Evolutionary conservation across 2,797 vertebrate genomes (phyloP).

Genomic region (Ficedula albicollis): DNA sequence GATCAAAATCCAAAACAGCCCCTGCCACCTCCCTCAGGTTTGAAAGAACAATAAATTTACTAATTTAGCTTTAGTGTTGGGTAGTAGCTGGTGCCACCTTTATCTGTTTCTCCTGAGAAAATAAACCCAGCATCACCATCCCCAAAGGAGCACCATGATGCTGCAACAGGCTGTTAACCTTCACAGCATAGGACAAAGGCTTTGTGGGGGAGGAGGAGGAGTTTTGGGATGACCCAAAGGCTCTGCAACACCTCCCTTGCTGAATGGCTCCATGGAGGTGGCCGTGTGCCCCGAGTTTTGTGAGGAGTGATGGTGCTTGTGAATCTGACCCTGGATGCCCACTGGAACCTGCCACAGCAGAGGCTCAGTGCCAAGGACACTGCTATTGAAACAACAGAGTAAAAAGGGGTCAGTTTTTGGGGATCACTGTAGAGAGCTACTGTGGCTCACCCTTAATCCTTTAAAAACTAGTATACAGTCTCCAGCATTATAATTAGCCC

Average conservation of each 20-base stretch:
- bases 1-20: constrained; percentile 20
- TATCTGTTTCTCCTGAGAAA: constrained; percentile 39
- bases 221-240: background rate
- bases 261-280: background rate
- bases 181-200: background rate
- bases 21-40: background rate
- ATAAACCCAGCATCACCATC: constrained; percentile 6
- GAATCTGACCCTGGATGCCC: background rate
- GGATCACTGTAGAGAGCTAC: background rate
- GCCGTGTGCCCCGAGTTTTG: background rate
- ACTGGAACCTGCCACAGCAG: background rate
- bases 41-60: constrained; percentile 40
- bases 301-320: background rate
- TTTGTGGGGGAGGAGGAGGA: background rate
- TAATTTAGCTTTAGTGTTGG: constrained; percentile 3
- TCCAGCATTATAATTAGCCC: background rate
- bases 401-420: background rate
- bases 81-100: constrained; percentile 40
- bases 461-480: background rate
- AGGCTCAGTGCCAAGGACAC: background rate
- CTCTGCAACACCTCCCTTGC: background rate
- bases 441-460: background rate
- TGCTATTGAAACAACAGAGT: background rate
- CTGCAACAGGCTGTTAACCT: background rate
- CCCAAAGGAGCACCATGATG: background rate